A percentile compares a stretch with the other conserved stretches of the same genome.
Conservation (phyloP, 2,888 invertebrate species). For the Leptogaster cylindrica region DNA sequence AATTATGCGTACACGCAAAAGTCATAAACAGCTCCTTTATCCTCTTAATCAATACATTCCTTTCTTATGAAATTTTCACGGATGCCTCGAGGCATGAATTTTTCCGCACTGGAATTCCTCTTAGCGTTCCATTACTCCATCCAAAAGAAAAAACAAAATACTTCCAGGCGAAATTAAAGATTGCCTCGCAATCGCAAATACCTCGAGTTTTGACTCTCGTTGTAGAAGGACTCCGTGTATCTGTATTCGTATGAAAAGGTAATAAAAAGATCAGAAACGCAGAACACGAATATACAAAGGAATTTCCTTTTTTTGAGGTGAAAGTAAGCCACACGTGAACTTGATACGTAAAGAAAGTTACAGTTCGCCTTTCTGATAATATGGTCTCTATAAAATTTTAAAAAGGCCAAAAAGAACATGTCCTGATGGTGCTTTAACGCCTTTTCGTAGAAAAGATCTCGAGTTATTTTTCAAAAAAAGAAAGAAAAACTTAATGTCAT, state of each 20-base stretch:
- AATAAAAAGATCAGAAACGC: slow-evolving; percentile 21
- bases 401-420: neutral
- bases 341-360: neutral
- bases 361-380: no score
- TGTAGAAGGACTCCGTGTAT: no score
- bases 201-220: neutral
- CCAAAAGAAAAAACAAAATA: neutral
- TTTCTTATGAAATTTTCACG: slow-evolving; percentile 21
- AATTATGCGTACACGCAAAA: slow-evolving; percentile 25
- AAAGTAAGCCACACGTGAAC: slow-evolving; percentile 21
- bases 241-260: neutral
- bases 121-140: slow-evolving; percentile 7
- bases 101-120: slow-evolving; percentile 35
- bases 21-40: slow-evolving; percentile 6
- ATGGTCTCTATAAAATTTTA: neutral
- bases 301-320: slow-evolving; percentile 3
- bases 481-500: no score
- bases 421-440: neutral
- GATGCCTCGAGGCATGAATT: slow-evolving; percentile 30
- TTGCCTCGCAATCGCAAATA: neutral
- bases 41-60: slow-evolving; percentile 28
- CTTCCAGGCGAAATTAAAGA: slow-evolving; percentile 10
- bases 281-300: slow-evolving; percentile 4
- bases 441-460: neutral
- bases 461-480: no score